These are phyloP conservation scores for Grantiella picta DNA, from an alignment of 2,113 vertebrate species.

Conservation along the genomic window DNA sequence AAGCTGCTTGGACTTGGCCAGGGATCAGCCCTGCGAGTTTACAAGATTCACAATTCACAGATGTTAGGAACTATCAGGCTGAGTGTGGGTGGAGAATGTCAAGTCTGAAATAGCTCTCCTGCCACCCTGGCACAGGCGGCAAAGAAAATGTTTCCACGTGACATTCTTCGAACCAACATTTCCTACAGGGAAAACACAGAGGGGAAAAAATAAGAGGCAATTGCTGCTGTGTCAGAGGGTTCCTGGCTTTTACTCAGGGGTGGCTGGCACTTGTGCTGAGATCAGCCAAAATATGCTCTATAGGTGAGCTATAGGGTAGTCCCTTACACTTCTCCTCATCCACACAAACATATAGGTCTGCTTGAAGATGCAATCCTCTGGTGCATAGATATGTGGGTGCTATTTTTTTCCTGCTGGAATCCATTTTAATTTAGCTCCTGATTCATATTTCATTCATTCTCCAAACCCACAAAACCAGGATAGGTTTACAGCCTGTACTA, in stretches of 20 bases:
- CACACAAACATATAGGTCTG: background rate
- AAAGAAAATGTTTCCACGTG: slow-evolving; percentile 74
- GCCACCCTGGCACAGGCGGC: slow-evolving; percentile 73
- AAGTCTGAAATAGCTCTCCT: slow-evolving; percentile 83
- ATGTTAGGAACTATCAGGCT: slow-evolving; percentile 79
- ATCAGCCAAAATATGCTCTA: slow-evolving; percentile 48
- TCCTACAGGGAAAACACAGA: slow-evolving; percentile 57
- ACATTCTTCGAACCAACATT: slow-evolving; percentile 68
- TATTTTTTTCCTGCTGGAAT: slow-evolving; percentile 87
- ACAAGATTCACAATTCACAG: slow-evolving; percentile 83
- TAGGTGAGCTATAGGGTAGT: background rate
- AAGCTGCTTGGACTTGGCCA: slow-evolving; percentile 71
- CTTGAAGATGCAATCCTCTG: slow-evolving; percentile 72
- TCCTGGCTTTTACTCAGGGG: slow-evolving; percentile 9
- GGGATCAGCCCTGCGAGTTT: slow-evolving; percentile 64
- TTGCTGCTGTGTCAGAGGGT: background rate
- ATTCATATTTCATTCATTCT: slow-evolving; percentile 88
- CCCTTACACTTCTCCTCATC: background rate
- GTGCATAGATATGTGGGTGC: slow-evolving; percentile 78
- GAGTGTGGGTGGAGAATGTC: slow-evolving; percentile 80
- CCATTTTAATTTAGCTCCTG: slow-evolving; percentile 90
- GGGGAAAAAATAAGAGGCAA: background rate
- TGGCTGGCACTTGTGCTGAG: slow-evolving; percentile 48
- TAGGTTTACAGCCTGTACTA: slow-evolving; percentile 78
- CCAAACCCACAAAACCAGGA: slow-evolving; percentile 82